These are phyloP conservation scores for Epinephelus moara DNA, from an alignment of 2,113 vertebrate species.

Conservation along the genomic window DNA sequence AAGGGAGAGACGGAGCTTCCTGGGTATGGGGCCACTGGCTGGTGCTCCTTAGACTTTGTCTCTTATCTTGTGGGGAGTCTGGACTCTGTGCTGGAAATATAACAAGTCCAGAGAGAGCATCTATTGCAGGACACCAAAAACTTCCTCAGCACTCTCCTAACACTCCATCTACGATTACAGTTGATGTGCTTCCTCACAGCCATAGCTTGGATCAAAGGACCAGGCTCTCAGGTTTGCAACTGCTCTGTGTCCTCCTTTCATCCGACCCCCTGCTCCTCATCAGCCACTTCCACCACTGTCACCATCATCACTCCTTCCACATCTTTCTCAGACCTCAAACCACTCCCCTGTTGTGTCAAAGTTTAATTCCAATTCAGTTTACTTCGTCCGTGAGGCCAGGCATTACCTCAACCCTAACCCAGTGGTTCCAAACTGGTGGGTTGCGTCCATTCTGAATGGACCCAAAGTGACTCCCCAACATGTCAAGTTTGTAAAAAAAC, in stretches of 20 bases:
- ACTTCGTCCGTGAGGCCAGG: background rate
- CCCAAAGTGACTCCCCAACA: too few relatives aligned
- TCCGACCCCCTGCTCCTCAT: background rate
- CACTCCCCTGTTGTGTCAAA: background rate
- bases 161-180: background rate
- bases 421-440: too few relatives aligned
- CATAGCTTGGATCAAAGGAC: constrained; percentile 9
- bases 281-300: background rate
- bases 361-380: background rate
- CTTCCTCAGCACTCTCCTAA: background rate
- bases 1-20: background rate
- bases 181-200: constrained; percentile 11
- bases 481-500: too few relatives aligned
- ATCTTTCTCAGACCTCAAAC: constrained; percentile 1
- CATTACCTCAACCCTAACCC: background rate
- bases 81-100: background rate
- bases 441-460: too few relatives aligned
- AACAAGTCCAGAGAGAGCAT: background rate
- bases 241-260: constrained; percentile 1
- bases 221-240: background rate
- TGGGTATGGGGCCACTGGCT: background rate
- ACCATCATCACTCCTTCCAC: background rate
- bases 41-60: background rate
- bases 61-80: background rate
- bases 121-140: background rate